Base-by-base conservation (phyloP, 1,140 invertebrate genomes). In the Brachionus plicatilis region DNA sequence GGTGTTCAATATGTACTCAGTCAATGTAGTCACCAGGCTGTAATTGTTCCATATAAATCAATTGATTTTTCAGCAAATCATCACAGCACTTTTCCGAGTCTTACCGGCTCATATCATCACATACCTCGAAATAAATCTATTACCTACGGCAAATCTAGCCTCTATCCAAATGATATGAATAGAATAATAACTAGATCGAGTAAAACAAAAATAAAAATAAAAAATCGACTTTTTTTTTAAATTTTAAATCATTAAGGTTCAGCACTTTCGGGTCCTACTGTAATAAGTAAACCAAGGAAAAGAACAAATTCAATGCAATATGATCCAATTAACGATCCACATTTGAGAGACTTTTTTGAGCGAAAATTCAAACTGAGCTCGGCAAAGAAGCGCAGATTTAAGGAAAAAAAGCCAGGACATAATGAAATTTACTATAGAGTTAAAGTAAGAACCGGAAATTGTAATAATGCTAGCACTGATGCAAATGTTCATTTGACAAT, bases 311-410 rank as follows among this genome's bases (percentile, higher is more conserved):
- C 79, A 12, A 60, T 82, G 53, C 79, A 82, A 65, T 90, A 90
- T 85, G 86, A 87, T 82, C 85, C 89, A 5, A 86, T 90, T 3
- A 87, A 87, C 84, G 89, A 90, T 84, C 88, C 88, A 12, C 89
- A 89, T 79, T 85, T 90, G 7, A 79, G 85, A 27, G 89, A 90
- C 47, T 90, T 88, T 85, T 90, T 88, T 85, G 86, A 87, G 43
- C 85, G 88, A 78, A 86, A 88, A 84, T 90, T 89, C 86, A 82
- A 82, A 27, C n/a, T 82, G 37, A 82, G 79, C 53, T 45, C 33
- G 4, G 79, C 79, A 47, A 56, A 76, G 56, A 53, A 78, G 84
- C 50, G 45, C 11, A 76, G 37, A 8, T 72, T 72, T 43, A 84
- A 65, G 29, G 37, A 53, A 37, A 60, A 56, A 85, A 72, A 50